Percentiles rank a stretch among this genome's conserved stretches.
phyloP scores from a whole-genome alignment of 2,113 vertebrate genomes.

The Furnarius figulus region DNA sequence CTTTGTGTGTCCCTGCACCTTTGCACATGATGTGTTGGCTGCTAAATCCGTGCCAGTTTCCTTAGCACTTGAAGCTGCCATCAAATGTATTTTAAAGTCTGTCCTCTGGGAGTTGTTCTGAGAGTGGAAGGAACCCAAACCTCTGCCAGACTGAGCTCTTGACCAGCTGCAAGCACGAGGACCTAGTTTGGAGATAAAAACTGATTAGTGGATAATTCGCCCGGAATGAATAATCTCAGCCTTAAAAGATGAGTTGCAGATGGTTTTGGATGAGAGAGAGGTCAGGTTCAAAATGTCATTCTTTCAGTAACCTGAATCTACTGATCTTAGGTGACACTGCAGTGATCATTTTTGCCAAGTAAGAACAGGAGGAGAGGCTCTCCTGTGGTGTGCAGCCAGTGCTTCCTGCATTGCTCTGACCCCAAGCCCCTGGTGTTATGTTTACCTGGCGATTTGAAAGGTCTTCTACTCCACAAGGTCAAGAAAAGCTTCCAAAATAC shows the following conservation, averaged over 20 bases:
- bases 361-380: background rate
- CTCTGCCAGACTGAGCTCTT: background rate
- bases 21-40: background rate
- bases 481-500: background rate
- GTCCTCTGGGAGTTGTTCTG: background rate
- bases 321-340: background rate
- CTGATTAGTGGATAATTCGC: background rate
- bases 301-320: conserved; percentile 10
- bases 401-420: background rate
- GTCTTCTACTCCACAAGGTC: background rate
- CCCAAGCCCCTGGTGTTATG: background rate
- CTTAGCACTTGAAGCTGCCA: background rate
- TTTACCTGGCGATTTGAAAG: background rate
- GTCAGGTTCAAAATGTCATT: background rate
- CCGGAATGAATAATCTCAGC: background rate
- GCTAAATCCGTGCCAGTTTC: background rate
- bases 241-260: conserved; percentile 23
- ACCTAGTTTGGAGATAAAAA: background rate
- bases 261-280: background rate
- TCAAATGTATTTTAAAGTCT: background rate
- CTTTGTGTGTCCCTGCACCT: background rate
- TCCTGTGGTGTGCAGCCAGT: background rate
- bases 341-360: background rate
- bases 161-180: background rate
- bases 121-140: background rate